These are phyloP conservation scores for Merluccius polli DNA, from an alignment of 2,797 vertebrate genomes.

Conservation along the genomic window DNA sequence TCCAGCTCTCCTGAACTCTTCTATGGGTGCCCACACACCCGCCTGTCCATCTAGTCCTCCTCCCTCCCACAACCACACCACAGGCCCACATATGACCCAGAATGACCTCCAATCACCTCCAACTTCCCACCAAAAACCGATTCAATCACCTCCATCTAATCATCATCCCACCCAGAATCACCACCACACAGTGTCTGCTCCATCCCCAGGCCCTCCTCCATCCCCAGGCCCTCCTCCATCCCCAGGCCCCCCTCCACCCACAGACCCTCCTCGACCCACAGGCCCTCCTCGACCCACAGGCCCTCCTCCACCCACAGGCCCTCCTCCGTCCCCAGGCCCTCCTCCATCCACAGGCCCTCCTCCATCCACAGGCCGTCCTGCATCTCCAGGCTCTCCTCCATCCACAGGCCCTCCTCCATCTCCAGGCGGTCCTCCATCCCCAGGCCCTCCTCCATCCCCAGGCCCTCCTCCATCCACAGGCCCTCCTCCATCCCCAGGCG, in stretches of 20 bases:
- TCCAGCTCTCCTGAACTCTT: neutral
- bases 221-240: neutral
- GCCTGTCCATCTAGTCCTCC: neutral
- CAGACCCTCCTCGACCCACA: conserved; percentile 4
- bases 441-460: conserved; percentile 5
- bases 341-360: neutral
- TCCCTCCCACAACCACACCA: neutral
- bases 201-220: neutral
- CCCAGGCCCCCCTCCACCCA: neutral
- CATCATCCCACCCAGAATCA: neutral
- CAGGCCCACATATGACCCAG: conserved; percentile 11
- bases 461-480: neutral
- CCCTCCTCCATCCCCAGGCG: neutral
- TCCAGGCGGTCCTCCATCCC: neutral
- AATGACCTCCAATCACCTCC: conserved; percentile 15
- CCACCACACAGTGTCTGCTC: neutral
- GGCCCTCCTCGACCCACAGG: neutral
- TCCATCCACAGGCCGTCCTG: neutral
- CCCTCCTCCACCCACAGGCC: neutral
- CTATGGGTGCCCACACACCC: neutral
- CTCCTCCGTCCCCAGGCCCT: neutral
- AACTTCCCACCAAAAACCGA: neutral
- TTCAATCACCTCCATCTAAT: neutral
- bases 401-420: too few relatives aligned
- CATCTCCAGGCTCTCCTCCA: neutral